Percentiles rank a stretch among this genome's conserved stretches.
Conservation (phyloP, 1,140 invertebrate genomes). For the Gryon sp. region DNA sequence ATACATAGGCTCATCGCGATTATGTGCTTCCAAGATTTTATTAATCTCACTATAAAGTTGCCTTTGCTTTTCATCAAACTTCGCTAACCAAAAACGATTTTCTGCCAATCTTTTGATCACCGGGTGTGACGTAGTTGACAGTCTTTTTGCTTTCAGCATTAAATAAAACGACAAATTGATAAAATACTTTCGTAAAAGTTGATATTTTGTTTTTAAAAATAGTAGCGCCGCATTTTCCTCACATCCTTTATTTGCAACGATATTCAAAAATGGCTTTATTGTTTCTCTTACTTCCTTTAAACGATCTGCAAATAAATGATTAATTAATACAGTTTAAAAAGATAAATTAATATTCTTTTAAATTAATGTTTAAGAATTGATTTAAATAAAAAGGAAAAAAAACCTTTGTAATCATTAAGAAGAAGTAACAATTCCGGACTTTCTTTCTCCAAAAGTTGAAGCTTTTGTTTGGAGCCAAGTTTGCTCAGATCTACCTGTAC, state of each 20-base stretch:
- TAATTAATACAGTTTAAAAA: too few species aligned
- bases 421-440: conserved; percentile 90
- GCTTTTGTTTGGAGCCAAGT: conserved; percentile 86
- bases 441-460: conserved; percentile 88
- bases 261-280: conserved; percentile 84
- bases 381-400: background rate
- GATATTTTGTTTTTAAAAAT: conserved; percentile 86
- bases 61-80: conserved; percentile 85
- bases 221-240: conserved; percentile 81
- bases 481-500: conserved; percentile 87
- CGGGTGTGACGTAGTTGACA: conserved; percentile 88
- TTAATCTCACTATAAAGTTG: conserved; percentile 78
- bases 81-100: conserved; percentile 87
- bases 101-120: conserved; percentile 90
- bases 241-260: conserved; percentile 81
- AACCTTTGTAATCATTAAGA: conserved; percentile 87
- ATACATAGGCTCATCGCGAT: conserved; percentile 65
- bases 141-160: conserved; percentile 87
- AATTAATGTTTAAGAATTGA: background rate
- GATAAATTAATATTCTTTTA: background rate
- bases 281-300: conserved; percentile 83
- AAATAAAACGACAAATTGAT: conserved; percentile 93
- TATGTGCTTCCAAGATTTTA: conserved; percentile 72
- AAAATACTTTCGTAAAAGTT: conserved; percentile 89
- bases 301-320: conserved; percentile 78